Percentiles rank a stretch among this genome's conserved stretches.
phyloP scores from a whole-genome alignment of 92 coral and sea anemone species.

The Anthopleura xanthogrammica region DNA sequence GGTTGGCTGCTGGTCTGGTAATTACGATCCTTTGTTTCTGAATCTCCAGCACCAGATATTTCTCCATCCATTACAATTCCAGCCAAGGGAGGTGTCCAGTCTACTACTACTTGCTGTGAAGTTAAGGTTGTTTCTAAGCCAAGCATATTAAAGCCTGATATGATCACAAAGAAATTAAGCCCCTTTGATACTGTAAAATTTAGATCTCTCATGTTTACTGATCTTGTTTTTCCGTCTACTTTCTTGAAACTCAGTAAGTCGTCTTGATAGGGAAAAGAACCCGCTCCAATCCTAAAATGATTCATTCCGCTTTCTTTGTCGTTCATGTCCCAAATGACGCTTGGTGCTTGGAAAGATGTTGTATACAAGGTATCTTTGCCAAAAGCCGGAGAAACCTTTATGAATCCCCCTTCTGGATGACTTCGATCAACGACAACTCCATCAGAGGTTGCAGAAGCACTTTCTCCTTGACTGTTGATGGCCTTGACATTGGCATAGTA shows the following conservation, averaged over 20 bases:
- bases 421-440: constrained; percentile 94
- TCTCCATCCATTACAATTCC: constrained; percentile 88
- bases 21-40: constrained; percentile 49
- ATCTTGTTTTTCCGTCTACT: constrained; percentile 54
- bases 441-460: constrained; percentile 75
- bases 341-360: constrained; percentile 71
- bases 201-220: constrained; percentile 27
- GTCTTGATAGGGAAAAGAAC: constrained; percentile 71
- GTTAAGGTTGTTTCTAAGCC: constrained; percentile 77
- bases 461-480: constrained; percentile 69
- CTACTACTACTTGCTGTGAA: constrained; percentile 88
- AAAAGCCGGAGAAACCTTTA: constrained; percentile 58
- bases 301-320: constrained; percentile 87
- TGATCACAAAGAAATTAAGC: constrained; percentile 68
- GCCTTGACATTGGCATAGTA: constrained; percentile 91
- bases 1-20: constrained; percentile 52
- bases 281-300: constrained; percentile 69
- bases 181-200: constrained; percentile 78
- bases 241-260: constrained; percentile 60
- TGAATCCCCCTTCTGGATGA: constrained; percentile 58
- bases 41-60: constrained; percentile 17
- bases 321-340: constrained; percentile 81
- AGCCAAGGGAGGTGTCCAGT: constrained; percentile 82
- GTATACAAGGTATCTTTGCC: constrained; percentile 68
- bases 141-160: constrained; percentile 77